These are phyloP conservation scores for Lepus timidus DNA, from an alignment of 2,113 vertebrate genomes.

Conservation along the genomic window DNA sequence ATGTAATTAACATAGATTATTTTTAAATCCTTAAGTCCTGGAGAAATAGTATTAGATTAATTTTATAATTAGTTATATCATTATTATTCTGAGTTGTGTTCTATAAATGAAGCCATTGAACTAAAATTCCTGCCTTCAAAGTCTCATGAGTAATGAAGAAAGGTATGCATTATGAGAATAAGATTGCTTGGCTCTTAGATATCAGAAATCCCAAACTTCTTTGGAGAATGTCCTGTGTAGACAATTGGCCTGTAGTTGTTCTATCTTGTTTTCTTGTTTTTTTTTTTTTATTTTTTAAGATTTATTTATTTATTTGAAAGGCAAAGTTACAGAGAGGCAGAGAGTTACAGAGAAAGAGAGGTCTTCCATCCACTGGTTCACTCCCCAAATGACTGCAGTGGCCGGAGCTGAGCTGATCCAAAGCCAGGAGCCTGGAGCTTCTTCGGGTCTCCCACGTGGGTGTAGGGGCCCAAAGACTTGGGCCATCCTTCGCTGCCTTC, in stretches of 20 bases:
- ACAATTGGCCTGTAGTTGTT: conserved; percentile 46
- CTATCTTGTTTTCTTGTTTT: too few relatives aligned
- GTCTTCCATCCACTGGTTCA: too few relatives aligned
- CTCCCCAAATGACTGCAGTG: too few relatives aligned
- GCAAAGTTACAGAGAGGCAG: too few relatives aligned
- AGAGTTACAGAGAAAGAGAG: too few relatives aligned
- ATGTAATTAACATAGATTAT: not conserved
- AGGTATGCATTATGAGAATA: conserved; percentile 32
- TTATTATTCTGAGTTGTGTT: conserved; percentile 63
- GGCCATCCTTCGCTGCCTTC: too few relatives aligned
- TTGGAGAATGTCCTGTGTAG: conserved; percentile 32
- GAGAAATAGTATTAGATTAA: conserved; percentile 33
- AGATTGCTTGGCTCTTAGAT: conserved; percentile 49
- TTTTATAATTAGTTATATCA: conserved; percentile 4
- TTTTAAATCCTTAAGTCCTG: not conserved
- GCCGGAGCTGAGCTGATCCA: too few relatives aligned
- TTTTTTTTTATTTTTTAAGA: too few relatives aligned
- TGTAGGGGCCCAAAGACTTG: too few relatives aligned
- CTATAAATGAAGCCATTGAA: conserved; percentile 35
- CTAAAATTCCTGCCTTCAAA: conserved; percentile 49
- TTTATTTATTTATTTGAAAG: too few relatives aligned
- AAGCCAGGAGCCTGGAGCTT: too few relatives aligned
- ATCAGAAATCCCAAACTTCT: conserved; percentile 23
- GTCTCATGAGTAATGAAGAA: not conserved
- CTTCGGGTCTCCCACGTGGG: too few relatives aligned